Conservation (phyloP, 1,140 invertebrate species). For the Zaprionus lachaisei region DNA sequence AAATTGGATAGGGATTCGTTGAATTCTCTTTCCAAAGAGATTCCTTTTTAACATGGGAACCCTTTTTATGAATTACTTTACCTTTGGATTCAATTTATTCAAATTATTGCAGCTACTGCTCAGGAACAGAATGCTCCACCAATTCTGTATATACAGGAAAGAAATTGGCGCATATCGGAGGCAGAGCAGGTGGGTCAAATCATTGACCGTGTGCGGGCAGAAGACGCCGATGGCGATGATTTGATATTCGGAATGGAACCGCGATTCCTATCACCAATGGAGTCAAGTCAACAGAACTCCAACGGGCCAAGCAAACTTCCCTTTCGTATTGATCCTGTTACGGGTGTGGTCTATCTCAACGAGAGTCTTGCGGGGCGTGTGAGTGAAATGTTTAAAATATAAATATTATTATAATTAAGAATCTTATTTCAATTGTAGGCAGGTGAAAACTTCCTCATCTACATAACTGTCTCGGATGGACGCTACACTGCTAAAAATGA, state of each 20-base stretch:
- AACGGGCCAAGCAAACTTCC: conserved; percentile 83
- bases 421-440: conserved; percentile 84
- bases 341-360: conserved; percentile 89
- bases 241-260: conserved; percentile 88
- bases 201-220: conserved; percentile 87
- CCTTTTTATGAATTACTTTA: background rate
- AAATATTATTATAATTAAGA: too few relatives aligned
- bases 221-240: conserved; percentile 87
- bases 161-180: conserved; percentile 89
- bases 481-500: conserved; percentile 89
- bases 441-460: conserved; percentile 88
- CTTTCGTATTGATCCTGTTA: conserved; percentile 89
- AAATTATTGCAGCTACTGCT: conserved; percentile 45
- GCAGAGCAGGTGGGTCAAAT: conserved; percentile 87
- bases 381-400: conserved; percentile 69
- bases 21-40: too few relatives aligned
- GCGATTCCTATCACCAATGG: conserved; percentile 52
- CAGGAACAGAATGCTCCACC: conserved; percentile 85
- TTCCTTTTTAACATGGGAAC: background rate
- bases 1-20: too few relatives aligned
- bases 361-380: conserved; percentile 89
- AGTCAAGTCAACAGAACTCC: conserved; percentile 50
- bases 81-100: background rate
- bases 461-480: conserved; percentile 90
- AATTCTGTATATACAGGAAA: conserved; percentile 85